These are phyloP conservation scores for Leuctra nigra DNA, from an alignment of 2,888 invertebrate genomes.

Conservation along the genomic window DNA sequence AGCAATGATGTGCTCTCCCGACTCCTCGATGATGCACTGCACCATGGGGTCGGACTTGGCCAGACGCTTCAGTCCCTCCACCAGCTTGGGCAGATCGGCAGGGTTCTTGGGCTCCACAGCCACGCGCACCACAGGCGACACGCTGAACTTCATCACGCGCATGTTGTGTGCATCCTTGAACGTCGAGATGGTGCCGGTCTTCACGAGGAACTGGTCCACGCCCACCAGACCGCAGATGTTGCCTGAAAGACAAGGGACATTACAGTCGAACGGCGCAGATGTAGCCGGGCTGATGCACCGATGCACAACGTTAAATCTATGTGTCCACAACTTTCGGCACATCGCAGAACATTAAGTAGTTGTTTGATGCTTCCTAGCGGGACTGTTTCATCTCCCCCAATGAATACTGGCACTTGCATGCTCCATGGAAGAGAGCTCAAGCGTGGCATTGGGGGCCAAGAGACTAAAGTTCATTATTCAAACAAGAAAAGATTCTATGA, in stretches of 20 bases:
- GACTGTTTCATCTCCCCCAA: background rate
- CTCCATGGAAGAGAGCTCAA: background rate
- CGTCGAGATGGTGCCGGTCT: slow-evolving; percentile 98
- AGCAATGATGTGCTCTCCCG: slow-evolving; percentile 99
- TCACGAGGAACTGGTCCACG: slow-evolving; percentile 98
- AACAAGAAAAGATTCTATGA: too few species aligned
- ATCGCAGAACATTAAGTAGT: background rate
- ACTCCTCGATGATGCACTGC: slow-evolving; percentile 98
- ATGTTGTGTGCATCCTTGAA: slow-evolving; percentile 99
- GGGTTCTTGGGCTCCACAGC: slow-evolving; percentile 99
- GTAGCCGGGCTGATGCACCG: background rate
- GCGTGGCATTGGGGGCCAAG: background rate
- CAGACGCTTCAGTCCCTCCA: slow-evolving; percentile 96
- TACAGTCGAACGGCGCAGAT: too few species aligned
- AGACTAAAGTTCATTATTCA: too few species aligned
- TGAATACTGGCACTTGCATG: background rate
- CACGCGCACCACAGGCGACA: slow-evolving; percentile 98
- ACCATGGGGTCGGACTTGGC: slow-evolving; percentile 99
- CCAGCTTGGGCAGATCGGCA: slow-evolving; percentile 97
- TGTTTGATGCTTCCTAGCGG: background rate
- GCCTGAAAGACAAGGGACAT: slow-evolving; percentile 44
- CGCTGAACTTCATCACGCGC: slow-evolving; percentile 99
- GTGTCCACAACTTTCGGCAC: background rate
- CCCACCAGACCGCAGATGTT: slow-evolving; percentile 99
- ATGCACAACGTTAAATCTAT: background rate